phyloP scores from a whole-genome alignment of 2,888 invertebrate genomes.

The Halocaridina rubra region DNA sequence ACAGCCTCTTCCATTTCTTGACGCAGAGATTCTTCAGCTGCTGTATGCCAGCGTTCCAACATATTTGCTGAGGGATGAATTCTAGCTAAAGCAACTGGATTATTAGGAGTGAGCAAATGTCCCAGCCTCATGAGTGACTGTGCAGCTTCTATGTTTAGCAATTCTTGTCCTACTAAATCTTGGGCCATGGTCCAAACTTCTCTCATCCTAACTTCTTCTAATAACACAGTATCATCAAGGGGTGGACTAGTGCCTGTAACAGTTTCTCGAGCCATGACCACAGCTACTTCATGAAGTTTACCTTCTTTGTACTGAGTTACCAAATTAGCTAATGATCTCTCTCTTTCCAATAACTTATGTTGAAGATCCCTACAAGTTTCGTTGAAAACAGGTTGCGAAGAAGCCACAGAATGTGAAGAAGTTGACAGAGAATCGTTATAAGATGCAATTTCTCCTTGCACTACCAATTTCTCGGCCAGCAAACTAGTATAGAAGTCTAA shows the following conservation, averaged over 20 bases:
- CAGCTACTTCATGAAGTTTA: constrained; percentile 78
- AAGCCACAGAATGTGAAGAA: not conserved
- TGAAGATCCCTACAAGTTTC: constrained; percentile 66
- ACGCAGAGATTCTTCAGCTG: constrained; percentile 78
- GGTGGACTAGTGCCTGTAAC: constrained; percentile 67
- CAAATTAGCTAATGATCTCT: constrained; percentile 75
- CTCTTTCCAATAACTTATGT: constrained; percentile 71
- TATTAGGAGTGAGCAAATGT: constrained; percentile 41
- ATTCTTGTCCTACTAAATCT: constrained; percentile 79
- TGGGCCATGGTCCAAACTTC: constrained; percentile 82
- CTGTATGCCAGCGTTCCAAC: constrained; percentile 81
- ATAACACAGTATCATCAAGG: constrained; percentile 65
- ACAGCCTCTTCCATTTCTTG: constrained; percentile 80
- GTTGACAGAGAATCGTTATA: constrained; percentile 38
- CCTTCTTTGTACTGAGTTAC: constrained; percentile 77
- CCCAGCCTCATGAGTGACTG: constrained; percentile 73
- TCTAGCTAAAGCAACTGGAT: not conserved
- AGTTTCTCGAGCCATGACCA: constrained; percentile 78
- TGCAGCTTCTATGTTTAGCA: constrained; percentile 70
- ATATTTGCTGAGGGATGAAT: constrained; percentile 24
- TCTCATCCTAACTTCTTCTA: constrained; percentile 77
- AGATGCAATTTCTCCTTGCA: constrained; percentile 67
- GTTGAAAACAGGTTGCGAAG: constrained; percentile 5
- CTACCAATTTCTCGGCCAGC: constrained; percentile 75
- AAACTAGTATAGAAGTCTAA: constrained; percentile 81